Evolutionary conservation across 2,113 vertebrate species (phyloP), one percentile per base, ranked within the genome.

Genomic region (Trinectes maculatus): DNA sequence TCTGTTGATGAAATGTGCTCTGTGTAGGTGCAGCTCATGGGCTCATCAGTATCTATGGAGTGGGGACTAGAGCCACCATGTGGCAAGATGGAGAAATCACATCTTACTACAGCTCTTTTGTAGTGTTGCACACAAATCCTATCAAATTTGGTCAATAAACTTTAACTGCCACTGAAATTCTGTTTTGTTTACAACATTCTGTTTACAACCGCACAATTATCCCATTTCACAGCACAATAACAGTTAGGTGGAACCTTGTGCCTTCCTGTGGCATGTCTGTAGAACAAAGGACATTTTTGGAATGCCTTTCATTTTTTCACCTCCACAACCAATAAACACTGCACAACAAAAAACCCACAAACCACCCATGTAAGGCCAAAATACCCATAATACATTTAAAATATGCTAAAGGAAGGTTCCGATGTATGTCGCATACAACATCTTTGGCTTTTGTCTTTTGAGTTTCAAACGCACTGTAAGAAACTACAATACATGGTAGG

Each of bases 221-320:
- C 42, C 26, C 19, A 19, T 56, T 44, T 69, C n/a, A 56, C 28
- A 65, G 25, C 59, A 44, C 55, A 53, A 54, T 55, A 42, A 63
- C 66, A 43, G 40, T 63, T 63, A 43, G 47, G 52, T 51, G 26
- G 72, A 77, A 74, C 16, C 22, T 15, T 18, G 18, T 46, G 47
- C 49, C 42, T 71, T 62, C 67, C 49, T 71, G 51, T 42, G 13
- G 51, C 40, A 49, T 71, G 63, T 76, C 72, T 71, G 73, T 9
- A 9, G 39, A 71, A 42, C 33, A 64, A 56, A 71, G 22, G 48
- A 68, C 66, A 88, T 90, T 85, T 85, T 87, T 85, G 61, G 74
- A 71, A 87, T 88, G 49, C 83, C 82, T 71, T 29, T 77, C 81
- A 79, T 89, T 89, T 89, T 85, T 80, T 74, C 79, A 80, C 69